Percentiles rank a stretch among this genome's conserved stretches.
Evolutionary conservation across 2,888 invertebrate genomes (phyloP).

Genomic region (Pedicia rivosa): DNA sequence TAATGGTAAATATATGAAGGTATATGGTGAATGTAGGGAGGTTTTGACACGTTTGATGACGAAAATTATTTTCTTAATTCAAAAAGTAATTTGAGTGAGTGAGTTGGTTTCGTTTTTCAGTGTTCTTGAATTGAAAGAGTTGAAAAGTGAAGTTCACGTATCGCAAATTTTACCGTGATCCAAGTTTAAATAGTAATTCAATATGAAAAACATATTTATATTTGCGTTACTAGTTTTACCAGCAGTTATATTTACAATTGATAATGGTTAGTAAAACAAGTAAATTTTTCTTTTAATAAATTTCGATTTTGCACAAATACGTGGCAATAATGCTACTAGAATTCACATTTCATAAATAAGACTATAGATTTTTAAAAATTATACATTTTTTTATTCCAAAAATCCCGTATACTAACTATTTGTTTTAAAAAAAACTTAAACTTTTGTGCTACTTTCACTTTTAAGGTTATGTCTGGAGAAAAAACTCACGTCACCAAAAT

Average conservation of each 20-base stretch:
- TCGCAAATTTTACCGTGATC: no score
- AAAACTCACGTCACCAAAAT: conserved; percentile 3
- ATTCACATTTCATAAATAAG: no score
- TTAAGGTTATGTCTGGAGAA: neutral
- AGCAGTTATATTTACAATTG: conserved; percentile 50
- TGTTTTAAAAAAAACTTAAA: no score
- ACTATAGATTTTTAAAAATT: neutral
- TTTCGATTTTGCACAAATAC: neutral
- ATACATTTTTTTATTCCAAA: no score
- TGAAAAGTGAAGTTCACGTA: no score
- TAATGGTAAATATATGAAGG: no score
- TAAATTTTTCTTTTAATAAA: conserved; percentile 16
- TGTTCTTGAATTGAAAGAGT: neutral
- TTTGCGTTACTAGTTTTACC: conserved; percentile 50
- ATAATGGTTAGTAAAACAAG: conserved; percentile 53
- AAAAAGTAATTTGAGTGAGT: neutral
- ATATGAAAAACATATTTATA: conserved; percentile 54
- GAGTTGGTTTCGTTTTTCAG: neutral
- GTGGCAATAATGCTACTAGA: no score
- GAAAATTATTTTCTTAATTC: neutral
- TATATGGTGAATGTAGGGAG: no score
- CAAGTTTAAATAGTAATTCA: no score
- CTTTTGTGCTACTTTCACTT: no score
- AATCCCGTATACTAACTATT: no score
- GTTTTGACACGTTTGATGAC: no score